phyloP scores from a whole-genome alignment of 2,888 invertebrate species.

The Drosophila ustulata region DNA sequence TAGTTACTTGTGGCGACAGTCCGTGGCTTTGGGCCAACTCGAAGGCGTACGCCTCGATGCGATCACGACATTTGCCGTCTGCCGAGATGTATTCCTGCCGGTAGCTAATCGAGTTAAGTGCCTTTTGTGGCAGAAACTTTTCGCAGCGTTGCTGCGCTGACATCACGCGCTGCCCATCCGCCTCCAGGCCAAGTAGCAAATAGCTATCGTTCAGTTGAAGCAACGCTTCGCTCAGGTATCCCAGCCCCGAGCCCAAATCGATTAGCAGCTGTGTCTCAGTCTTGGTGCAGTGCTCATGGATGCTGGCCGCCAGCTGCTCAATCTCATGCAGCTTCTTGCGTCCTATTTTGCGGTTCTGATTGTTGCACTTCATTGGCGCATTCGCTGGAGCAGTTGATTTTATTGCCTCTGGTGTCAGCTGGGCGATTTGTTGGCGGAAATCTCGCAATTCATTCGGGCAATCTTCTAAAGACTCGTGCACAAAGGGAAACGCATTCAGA shows the following conservation, averaged over 20 bases:
- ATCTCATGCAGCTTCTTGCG: conserved; percentile 91
- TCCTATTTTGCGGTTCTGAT: conserved; percentile 83
- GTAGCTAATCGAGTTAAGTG: conserved; percentile 87
- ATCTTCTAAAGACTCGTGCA: conserved; percentile 34
- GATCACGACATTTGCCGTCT: conserved; percentile 85
- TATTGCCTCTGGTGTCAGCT: conserved; percentile 63
- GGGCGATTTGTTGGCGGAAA: conserved; percentile 75
- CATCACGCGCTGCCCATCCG: conserved; percentile 86
- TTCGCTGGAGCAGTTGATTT: neutral
- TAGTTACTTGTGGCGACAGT: conserved; percentile 12
- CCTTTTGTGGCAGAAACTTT: conserved; percentile 86
- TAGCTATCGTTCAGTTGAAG: conserved; percentile 86
- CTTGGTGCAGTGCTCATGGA: conserved; percentile 72
- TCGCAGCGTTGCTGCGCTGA: conserved; percentile 87
- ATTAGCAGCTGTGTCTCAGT: conserved; percentile 87
- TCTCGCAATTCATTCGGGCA: conserved; percentile 22
- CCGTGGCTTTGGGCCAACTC: conserved; percentile 57
- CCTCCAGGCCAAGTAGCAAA: conserved; percentile 89
- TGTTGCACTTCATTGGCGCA: neutral
- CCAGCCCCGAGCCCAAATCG: conserved; percentile 92
- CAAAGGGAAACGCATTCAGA: conserved; percentile 85
- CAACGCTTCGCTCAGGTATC: conserved; percentile 90
- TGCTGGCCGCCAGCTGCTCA: conserved; percentile 86
- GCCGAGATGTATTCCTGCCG: conserved; percentile 86
- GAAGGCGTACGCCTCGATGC: conserved; percentile 85